These are phyloP conservation scores for Phrynocephalus forsythii DNA, from an alignment of 2,797 vertebrate species.

Conservation along the genomic window DNA sequence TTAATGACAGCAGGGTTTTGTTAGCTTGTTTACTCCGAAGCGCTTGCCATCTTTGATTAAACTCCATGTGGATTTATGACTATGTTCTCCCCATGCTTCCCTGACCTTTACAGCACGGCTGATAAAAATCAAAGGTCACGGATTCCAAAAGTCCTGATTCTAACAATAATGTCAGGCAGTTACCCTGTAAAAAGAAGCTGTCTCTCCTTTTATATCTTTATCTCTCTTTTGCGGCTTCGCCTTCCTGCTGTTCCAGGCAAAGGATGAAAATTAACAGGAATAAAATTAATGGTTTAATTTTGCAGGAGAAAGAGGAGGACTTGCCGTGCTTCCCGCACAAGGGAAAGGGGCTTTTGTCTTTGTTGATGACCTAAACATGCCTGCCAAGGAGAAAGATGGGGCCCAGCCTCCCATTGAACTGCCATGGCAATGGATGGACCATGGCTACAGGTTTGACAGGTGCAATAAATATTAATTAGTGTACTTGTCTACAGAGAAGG, in stretches of 20 bases:
- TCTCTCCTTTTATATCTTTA: conserved; percentile 63
- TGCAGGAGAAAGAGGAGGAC: conserved; percentile 75
- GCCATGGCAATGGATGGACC: conserved; percentile 83
- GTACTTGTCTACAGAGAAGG: conserved; percentile 82
- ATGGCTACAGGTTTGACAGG: conserved; percentile 83
- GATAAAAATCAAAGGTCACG: conserved; percentile 80
- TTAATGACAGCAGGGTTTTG: conserved; percentile 74
- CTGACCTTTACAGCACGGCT: conserved; percentile 81
- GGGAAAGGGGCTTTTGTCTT: conserved; percentile 81
- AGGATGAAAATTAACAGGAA: conserved; percentile 78
- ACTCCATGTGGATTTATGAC: conserved; percentile 82
- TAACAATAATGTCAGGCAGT: conserved; percentile 76
- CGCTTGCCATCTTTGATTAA: conserved; percentile 82
- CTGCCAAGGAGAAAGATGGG: conserved; percentile 84
- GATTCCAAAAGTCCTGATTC: conserved; percentile 73
- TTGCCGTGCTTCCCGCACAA: conserved; percentile 64
- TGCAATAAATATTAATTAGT: conserved; percentile 89
- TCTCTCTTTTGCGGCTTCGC: conserved; percentile 27
- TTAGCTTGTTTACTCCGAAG: conserved; percentile 78
- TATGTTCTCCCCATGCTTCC: conserved; percentile 72
- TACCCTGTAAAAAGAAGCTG: conserved; percentile 59
- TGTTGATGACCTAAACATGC: conserved; percentile 85
- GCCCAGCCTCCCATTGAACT: conserved; percentile 83
- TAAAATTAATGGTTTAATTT: conserved; percentile 82
- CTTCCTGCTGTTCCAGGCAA: conserved; percentile 66